Evolutionary conservation across 1,140 invertebrate species (phyloP), one percentile per base, ranked within the genome.

Genomic region (Orussus abietinus): DNA sequence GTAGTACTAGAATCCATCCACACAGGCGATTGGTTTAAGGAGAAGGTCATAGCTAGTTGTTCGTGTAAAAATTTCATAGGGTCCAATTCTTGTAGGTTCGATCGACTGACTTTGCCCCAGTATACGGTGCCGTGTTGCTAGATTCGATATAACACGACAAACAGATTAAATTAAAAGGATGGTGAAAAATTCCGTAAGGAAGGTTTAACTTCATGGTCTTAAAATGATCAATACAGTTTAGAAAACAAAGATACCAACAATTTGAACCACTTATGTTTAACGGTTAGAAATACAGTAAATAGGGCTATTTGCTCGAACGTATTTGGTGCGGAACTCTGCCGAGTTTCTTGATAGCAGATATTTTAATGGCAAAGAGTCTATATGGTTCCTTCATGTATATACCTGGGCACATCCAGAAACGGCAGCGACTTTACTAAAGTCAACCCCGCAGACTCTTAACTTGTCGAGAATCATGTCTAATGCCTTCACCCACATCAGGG

Each of bases 71-170:
- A 90, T 58, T 85, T 81, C 6, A 79, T 75, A 1, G 88, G 72
- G 49, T 89, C 77, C 12, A 96, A 73, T 32, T 71, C 78, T 42
- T 68, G 57, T 1, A 98, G 70, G 0, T 77, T 75, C 11, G 77
- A 53, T 38, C 79, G 74, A 10, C 88, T 83, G 18, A 86, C 86
- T 51, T 80, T 83, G 32, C 82, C 80, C 94, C 95, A 98, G 72
- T 90, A 97, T 4, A 98, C 85, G 38, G 92, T 94, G 0, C 94
- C 93, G 72, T 97, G 94, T 90, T 98, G 95, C 88, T 96, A 59
- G 13, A 75, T 71, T 40, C 13, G 38, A 45, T 31, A 42, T 33
- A 19, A 50, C 35, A 42, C 6, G 46, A 35, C 5, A 31, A 17
- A 34, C 34, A 19, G 1, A 32, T 41, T 31, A 43, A 42, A 32